Evolutionary conservation across 2,113 vertebrate species (phyloP).

Genomic region (Helogale parvula): DNA sequence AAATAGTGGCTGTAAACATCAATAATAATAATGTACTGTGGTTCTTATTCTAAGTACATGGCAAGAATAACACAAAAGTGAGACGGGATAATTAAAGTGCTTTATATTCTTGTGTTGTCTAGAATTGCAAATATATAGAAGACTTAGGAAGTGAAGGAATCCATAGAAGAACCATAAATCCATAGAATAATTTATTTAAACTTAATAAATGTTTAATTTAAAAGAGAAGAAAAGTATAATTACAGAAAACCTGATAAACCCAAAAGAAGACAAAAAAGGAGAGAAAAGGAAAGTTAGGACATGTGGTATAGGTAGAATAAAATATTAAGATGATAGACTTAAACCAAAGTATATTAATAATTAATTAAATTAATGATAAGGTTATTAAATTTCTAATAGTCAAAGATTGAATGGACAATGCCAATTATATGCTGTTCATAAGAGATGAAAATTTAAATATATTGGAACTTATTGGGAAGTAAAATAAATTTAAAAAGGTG

Average conservation of each 20-base stretch:
- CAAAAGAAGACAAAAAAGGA: background rate
- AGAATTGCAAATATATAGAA: background rate
- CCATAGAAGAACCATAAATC: background rate
- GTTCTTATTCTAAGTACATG: background rate
- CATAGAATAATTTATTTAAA: background rate
- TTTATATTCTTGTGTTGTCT: background rate
- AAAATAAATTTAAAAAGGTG: background rate
- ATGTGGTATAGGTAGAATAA: background rate
- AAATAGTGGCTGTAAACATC: background rate
- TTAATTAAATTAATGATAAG: background rate
- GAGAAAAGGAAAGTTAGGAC: background rate
- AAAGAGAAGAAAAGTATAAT: background rate
- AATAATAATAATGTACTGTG: background rate
- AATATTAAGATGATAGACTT: background rate
- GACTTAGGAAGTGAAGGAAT: background rate
- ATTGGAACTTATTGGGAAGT: background rate
- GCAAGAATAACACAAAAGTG: background rate
- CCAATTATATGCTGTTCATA: background rate
- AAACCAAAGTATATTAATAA: background rate
- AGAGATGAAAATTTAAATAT: background rate
- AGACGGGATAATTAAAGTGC: background rate
- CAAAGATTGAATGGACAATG: background rate
- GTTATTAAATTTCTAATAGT: background rate
- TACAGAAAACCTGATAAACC: background rate
- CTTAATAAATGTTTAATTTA: background rate